Base-by-base conservation (phyloP, 2,888 invertebrate genomes). In the Andrena hattorfiana region DNA sequence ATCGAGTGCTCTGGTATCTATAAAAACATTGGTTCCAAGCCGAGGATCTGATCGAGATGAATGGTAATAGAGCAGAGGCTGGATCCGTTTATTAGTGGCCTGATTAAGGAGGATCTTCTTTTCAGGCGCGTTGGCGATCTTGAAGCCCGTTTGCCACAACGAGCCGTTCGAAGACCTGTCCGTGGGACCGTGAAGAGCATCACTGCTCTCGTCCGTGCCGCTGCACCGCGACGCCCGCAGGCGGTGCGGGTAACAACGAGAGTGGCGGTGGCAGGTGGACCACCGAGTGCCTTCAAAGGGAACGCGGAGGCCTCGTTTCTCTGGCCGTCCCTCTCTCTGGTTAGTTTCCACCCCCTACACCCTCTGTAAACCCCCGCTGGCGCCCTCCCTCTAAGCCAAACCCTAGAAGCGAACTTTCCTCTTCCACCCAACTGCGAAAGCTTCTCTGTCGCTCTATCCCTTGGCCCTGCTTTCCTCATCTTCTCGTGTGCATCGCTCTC, bases 101-200 rank as follows among this genome's bases (percentile, higher is more conserved):
- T n/a, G 49, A 7, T 16, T 49, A 7, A 20, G n/a, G n/a, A 51
- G 20, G 8, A 20, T 20, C 20, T 23, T 20, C n/a, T 54, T 10
- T 13, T 56, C 8, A 56, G 8, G 56, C 23, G 23, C 23, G 56
- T 26, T 1, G 20, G 56, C 20, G 23, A 56, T 4, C 20, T 23
- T 4, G 54, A 54, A 54, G 23, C 20, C 8, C 23, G 56, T 26
- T 10, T 23, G 56, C 70, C 60, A 49, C 23, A 49, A 35, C 71
- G 63, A 35, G 16, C 64, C 71, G 63, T 51, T 32, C 28, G 56
- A 64, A 20, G 70, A 81, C 70, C 78, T 80, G 71, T 72, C 83
- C 80, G 67, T 77, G 77, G 54, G 74, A 82, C 88, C 83, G 70
- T 63, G 84, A 78, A 80, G 79, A 86, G 75, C 82, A 84, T 86